phyloP scores from a whole-genome alignment of 2,113 vertebrate genomes.

The Todiramphus saurophagus region DNA sequence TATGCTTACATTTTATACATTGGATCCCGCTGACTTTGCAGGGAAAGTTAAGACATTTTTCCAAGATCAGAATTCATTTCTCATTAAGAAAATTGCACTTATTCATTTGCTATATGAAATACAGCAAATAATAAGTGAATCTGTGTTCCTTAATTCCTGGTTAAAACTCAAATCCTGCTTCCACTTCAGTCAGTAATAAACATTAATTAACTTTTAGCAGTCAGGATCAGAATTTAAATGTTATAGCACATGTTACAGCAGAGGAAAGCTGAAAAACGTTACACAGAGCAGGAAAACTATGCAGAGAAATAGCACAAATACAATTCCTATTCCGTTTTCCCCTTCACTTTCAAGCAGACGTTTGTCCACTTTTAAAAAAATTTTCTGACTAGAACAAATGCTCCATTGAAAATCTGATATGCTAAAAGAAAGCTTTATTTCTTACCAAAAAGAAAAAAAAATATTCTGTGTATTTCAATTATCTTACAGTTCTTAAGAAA shows the following conservation, averaged over 20 bases:
- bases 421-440: background rate
- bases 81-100: background rate
- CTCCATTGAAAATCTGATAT: background rate
- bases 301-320: background rate
- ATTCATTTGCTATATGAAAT: background rate
- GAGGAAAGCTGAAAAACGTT: background rate
- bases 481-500: background rate
- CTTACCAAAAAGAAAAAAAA: background rate
- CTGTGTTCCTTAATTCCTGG: background rate
- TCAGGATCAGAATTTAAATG: background rate
- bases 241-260: background rate
- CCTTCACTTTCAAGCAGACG: background rate
- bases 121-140: background rate
- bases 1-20: background rate
- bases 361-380: background rate
- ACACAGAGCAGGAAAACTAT: background rate
- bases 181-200: background rate
- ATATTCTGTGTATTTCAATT: background rate
- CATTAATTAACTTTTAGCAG: background rate
- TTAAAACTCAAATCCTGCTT: background rate
- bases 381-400: background rate
- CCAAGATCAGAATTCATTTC: background rate
- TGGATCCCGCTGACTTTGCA: background rate
- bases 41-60: background rate
- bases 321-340: background rate